phyloP scores from a whole-genome alignment of 2,888 invertebrate species.

The Lithosia quadra region DNA sequence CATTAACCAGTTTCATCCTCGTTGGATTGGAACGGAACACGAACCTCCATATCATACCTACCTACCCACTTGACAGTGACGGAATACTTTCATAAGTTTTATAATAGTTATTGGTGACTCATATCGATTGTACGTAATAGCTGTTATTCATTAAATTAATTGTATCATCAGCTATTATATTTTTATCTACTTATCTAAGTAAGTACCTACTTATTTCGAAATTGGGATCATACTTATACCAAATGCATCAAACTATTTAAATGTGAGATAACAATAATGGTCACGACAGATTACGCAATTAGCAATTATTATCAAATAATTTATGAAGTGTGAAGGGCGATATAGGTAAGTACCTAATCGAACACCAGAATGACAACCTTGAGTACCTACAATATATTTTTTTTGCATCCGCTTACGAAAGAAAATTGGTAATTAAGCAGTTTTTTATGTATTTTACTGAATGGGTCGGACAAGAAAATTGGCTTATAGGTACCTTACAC shows the following conservation, averaged over 20 bases:
- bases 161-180: conserved; percentile 41
- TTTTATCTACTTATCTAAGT: conserved; percentile 18
- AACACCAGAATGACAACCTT: not conserved
- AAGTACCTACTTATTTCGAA: conserved; percentile 16
- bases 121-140: conserved; percentile 31
- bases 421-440: not conserved
- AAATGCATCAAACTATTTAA: not conserved
- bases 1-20: conserved; percentile 10
- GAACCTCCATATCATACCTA: not conserved
- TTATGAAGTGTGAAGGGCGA: conserved; percentile 3
- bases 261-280: not conserved
- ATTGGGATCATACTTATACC: conserved; percentile 18
- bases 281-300: not conserved
- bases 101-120: conserved; percentile 28
- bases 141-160: conserved; percentile 33
- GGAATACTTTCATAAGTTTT: conserved; percentile 25
- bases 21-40: not conserved
- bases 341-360: too few relatives aligned
- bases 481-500: too few relatives aligned
- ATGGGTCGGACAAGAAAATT: not conserved
- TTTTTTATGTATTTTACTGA: not conserved
- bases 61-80: conserved; percentile 22
- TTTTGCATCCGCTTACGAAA: not conserved
- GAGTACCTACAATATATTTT: not conserved
- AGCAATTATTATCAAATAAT: not conserved